Percentiles rank a stretch among this genome's conserved stretches.
Conservation (phyloP, 2,113 vertebrate species). For the Steatornis caripensis region DNA sequence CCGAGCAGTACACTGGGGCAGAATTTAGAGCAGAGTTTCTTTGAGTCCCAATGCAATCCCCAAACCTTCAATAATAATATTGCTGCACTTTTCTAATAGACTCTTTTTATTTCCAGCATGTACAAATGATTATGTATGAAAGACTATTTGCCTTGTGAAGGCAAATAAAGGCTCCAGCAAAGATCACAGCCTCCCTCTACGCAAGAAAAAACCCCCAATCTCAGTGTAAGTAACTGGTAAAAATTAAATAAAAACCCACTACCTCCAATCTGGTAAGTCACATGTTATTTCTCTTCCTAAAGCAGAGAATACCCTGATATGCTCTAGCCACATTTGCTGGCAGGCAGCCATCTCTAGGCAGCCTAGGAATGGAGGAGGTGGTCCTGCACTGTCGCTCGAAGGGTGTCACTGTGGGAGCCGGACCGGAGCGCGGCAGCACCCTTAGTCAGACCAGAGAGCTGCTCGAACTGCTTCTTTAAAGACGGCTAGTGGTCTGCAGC, state of each 20-base stretch:
- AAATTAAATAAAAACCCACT: too few relatives aligned
- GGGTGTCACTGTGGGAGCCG: not conserved
- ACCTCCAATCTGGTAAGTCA: not conserved
- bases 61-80: not conserved
- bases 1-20: not conserved
- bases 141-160: not conserved
- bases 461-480: not conserved
- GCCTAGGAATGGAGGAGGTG: not conserved
- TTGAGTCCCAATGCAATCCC: not conserved
- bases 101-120: not conserved
- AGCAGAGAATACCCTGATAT: not conserved
- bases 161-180: not conserved
- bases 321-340: not conserved
- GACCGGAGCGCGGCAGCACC: not conserved
- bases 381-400: not conserved
- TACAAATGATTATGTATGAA: not conserved
- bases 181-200: not conserved
- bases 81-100: not conserved
- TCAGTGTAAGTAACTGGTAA: not conserved
- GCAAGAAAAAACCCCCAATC: too few relatives aligned
- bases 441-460: not conserved
- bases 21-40: slow-evolving; percentile 9
- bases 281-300: not conserved
- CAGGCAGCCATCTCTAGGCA: not conserved
- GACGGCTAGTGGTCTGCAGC: not conserved